Evolutionary conservation across 2,113 vertebrate species (phyloP).

Genomic region (Centropristis striata): DNA sequence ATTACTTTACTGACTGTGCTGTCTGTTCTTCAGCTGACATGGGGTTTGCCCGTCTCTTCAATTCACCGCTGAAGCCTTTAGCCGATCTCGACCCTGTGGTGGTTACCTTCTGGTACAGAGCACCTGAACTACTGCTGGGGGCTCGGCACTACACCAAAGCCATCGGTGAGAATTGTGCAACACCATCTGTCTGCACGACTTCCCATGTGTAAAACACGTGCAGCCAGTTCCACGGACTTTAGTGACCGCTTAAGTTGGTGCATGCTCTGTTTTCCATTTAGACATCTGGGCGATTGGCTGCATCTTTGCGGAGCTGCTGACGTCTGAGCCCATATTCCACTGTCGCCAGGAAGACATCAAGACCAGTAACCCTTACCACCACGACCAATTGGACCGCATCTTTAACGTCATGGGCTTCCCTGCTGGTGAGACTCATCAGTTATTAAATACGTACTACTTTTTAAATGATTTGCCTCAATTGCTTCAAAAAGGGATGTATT

Average conservation of each 20-base stretch:
- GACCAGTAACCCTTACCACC: slow-evolving; percentile 99
- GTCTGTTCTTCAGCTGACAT: slow-evolving; percentile 91
- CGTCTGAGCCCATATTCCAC: slow-evolving; percentile 99
- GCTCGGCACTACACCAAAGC: slow-evolving; percentile 99
- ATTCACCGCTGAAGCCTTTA: slow-evolving; percentile 99
- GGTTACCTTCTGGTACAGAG: slow-evolving; percentile 99
- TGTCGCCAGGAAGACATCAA: slow-evolving; percentile 99
- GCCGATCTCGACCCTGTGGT: slow-evolving; percentile 99
- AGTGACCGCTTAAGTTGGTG: neutral
- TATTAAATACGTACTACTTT: neutral
- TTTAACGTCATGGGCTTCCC: slow-evolving; percentile 99
- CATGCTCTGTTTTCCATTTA: slow-evolving; percentile 63
- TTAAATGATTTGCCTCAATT: neutral
- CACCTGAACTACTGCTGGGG: slow-evolving; percentile 97
- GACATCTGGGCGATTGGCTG: slow-evolving; percentile 99
- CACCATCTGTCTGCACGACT: slow-evolving; percentile 24
- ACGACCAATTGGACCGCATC: slow-evolving; percentile 99
- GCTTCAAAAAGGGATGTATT: neutral
- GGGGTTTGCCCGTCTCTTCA: slow-evolving; percentile 99
- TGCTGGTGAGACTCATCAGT: slow-evolving; percentile 88
- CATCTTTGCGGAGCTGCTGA: slow-evolving; percentile 99
- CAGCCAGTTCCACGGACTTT: neutral
- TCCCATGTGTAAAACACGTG: neutral
- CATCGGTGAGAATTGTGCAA: slow-evolving; percentile 90
- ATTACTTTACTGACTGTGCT: neutral